A percentile compares a stretch with the other conserved stretches of the same genome.
Conservation (phyloP, 2,797 vertebrate genomes). For the Xenentodon cancila region DNA sequence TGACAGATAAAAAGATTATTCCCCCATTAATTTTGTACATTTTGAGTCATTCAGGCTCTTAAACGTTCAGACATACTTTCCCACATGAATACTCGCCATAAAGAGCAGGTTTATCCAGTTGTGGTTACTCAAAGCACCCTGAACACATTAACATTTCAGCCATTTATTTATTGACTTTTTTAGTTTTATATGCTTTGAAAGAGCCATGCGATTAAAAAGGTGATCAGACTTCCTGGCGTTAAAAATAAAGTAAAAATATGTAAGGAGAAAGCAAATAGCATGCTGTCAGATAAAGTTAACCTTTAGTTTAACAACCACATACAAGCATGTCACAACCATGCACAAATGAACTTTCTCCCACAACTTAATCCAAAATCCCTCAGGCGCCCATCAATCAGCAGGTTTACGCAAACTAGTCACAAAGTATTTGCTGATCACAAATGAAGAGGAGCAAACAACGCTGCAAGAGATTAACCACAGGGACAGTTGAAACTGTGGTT, state of each 20-base stretch:
- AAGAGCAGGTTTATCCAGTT: constrained; percentile 21
- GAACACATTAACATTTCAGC: not conserved
- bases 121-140: not conserved
- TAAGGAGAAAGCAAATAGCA: constrained; percentile 1
- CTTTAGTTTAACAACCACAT: not conserved
- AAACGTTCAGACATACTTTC: not conserved
- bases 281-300: not conserved
- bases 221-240: not conserved
- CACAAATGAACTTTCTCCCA: not conserved
- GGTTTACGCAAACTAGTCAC: not conserved
- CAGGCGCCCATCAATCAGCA: not conserved
- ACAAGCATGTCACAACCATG: constrained; percentile 28
- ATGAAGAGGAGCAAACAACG: not conserved
- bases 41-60: not conserved
- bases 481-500: not conserved
- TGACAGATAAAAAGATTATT: not conserved
- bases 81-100: not conserved
- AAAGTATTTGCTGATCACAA: not conserved
- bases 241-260: constrained; percentile 1
- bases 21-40: not conserved
- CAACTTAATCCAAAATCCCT: constrained; percentile 11
- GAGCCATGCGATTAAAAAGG: constrained; percentile 1
- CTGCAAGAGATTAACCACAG: not conserved
- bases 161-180: not conserved
- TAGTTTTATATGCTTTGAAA: constrained; percentile 3